Conservation (phyloP, 1,140 invertebrate genomes). For the Vanessa atalanta region DNA sequence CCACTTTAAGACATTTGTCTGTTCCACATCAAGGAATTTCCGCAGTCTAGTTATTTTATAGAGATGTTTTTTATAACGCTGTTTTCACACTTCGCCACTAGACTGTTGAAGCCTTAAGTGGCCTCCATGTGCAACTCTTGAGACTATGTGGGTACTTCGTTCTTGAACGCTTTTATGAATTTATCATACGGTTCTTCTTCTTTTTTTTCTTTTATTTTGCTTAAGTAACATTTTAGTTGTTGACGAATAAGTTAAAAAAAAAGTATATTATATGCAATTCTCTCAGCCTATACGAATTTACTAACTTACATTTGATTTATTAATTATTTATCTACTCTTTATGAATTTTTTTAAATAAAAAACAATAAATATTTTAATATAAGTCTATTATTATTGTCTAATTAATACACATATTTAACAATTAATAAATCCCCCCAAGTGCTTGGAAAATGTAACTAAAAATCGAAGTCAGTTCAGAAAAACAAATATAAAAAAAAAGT, state of each 20-base stretch:
- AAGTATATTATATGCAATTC: neutral
- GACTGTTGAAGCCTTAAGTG: constrained; percentile 23
- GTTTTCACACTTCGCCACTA: constrained; percentile 16
- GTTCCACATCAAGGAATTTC: too few species aligned
- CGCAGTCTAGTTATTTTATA: neutral
- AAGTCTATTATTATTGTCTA: too few species aligned
- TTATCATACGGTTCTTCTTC: constrained; percentile 5
- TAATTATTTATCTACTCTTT: too few species aligned
- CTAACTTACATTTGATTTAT: too few species aligned
- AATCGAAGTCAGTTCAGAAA: too few species aligned
- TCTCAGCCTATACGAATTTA: neutral
- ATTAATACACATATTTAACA: too few species aligned
- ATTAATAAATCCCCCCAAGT: too few species aligned
- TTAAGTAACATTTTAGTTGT: neutral
- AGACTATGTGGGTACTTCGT: constrained; percentile 23
- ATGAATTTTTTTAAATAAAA: too few species aligned
- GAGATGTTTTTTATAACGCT: constrained; percentile 1
- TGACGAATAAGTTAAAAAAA: neutral
- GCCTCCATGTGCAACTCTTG: constrained; percentile 19
- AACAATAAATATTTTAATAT: too few species aligned
- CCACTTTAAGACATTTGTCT: too few species aligned
- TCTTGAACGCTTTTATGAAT: constrained; percentile 24
- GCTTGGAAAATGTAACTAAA: too few species aligned
- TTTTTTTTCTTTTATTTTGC: neutral
- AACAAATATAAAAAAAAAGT: too few species aligned